Evolutionary conservation across 2,888 invertebrate genomes (phyloP), one percentile per base, ranked within the genome.

Genomic region (Pantelozetes paolii): DNA sequence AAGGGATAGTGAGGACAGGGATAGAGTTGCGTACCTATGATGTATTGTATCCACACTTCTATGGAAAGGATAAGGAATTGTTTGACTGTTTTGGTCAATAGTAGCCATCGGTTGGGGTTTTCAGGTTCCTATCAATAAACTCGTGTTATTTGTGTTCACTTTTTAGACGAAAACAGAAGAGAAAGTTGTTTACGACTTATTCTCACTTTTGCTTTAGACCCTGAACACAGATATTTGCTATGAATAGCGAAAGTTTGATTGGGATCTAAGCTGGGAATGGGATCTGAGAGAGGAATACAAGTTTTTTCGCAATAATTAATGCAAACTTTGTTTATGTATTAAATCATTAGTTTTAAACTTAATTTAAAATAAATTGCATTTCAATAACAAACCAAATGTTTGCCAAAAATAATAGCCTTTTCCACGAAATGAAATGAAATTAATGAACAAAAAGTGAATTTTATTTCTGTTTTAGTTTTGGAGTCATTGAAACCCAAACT

Each of bases 131-230:
- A 23, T 13, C 30, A 62, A 62, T 62, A 62, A 62, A 62, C 32
- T 32, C 32, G 28, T 62, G 20, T 62, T 32, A 32, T 62, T 32
- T 54, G 30, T 54, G 62, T 20, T 18, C 1, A 62, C n/a, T 62
- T 62, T 62, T 62, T 62, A 62, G 32, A 18, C 18, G 72, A 54
- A 54, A 54, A 54, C 20, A n/a, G n/a, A 59, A n/a, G 59, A 42
- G 59, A 62, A 62, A 62, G 57, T 72, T 42, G 48, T 50, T 71
- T 71, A 71, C 50, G 23, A 50, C 48, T 71, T 54, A 48, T 54
- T 54, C 71, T 71, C 50, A 48, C 48, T 69, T 50, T 71, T n/a
- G 18, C 28, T 50, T 71, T 54, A 26, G 26, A 20, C 6, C 36
- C 11, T 26, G 20, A 54, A 54, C 54, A 36, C 8, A 28, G 20